Percentiles rank a stretch among this genome's conserved stretches.
Conservation (phyloP, 2,888 invertebrate genomes). For the Apamea crenata region DNA sequence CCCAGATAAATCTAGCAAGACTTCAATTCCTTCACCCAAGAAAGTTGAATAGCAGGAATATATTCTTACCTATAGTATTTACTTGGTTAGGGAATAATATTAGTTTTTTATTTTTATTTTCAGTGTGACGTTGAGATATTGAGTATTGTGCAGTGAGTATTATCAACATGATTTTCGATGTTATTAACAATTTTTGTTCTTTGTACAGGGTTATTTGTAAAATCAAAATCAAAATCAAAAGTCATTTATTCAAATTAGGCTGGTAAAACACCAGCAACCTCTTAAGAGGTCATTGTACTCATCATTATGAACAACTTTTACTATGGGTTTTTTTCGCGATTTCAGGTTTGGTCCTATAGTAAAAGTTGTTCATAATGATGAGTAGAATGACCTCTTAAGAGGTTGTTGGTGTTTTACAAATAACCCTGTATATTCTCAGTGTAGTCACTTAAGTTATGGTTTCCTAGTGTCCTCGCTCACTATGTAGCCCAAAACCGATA, state of each 20-base stretch:
- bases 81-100: neutral
- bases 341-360: too few species aligned
- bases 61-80: neutral
- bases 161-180: neutral
- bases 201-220: too few species aligned
- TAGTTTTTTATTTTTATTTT: constrained; percentile 3
- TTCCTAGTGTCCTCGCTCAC: neutral
- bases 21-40: neutral
- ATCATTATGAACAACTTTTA: too few species aligned
- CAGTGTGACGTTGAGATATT: constrained; percentile 12
- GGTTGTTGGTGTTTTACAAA: too few species aligned
- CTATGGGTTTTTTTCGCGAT: too few species aligned
- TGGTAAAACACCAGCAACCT: too few species aligned
- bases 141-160: neutral
- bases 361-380: too few species aligned
- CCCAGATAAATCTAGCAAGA: neutral
- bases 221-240: too few species aligned
- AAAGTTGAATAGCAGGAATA: neutral
- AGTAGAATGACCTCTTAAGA: too few species aligned
- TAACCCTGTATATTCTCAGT: neutral
- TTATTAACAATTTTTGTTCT: neutral
- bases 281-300: too few species aligned
- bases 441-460: too few species aligned
- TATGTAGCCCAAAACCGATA: neutral
- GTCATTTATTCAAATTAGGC: too few species aligned